Base-by-base conservation (phyloP, 2,888 invertebrate species). In the Mellilla xanthometata region DNA sequence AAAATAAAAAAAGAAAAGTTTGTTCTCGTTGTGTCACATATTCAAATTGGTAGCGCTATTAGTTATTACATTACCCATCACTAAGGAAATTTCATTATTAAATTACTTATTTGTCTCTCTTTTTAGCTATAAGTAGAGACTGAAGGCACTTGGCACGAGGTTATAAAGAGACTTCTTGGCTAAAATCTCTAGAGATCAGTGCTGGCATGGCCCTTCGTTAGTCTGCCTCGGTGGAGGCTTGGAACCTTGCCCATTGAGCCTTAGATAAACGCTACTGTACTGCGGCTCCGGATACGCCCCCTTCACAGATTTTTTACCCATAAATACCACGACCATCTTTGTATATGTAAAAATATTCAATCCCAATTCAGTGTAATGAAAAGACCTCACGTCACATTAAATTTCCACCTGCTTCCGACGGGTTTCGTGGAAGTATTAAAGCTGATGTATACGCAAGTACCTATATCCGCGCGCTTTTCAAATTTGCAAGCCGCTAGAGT, bases 191-290 rank as follows among this genome's bases (percentile, higher is more conserved):
- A 65, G 52, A 61, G 63, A 66, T 67, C 67, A 60, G 62, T 55
- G 68, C 65, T 68, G 66, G 62, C 72, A 65, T 58, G 58, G 65
- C 71, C 57, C 49, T 52, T 47, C 57, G 52, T 54, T 46, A 56
- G 61, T 65, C 54, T 51, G 62, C 65, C 71, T 71, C 72, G 65
- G 72, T 72, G 73, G 69, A 65, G 67, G 68, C 75, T 85, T 85
- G 86, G 86, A 84, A 78, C 52, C 60, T 68, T 84, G 86, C 85
- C 85, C 81, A 78, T 67, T 72, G 71, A 69, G 69, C 76, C 76
- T 73, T 65, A 77, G 76, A 78, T 80, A 77, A 76, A 70, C 68
- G 62, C 57, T 65, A 66, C 73, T 73, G 71, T 78, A 80, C 72
- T 79, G 74, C 77, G 67, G 65, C 51, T 61, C 50, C 50, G 41